Base-by-base conservation (phyloP, 2,113 vertebrate genomes). In the Toxostoma redivivum region DNA sequence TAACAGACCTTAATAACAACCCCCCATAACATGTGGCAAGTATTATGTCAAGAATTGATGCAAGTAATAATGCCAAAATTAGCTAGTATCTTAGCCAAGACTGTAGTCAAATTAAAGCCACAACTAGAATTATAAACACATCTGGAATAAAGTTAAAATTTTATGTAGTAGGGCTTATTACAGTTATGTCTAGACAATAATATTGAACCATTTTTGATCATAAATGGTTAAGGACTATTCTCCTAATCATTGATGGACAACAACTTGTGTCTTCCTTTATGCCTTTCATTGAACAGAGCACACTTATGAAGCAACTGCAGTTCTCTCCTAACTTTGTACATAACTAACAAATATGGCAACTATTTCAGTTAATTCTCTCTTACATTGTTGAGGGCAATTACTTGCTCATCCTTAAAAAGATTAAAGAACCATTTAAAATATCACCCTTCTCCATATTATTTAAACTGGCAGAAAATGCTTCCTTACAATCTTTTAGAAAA, bases 61-160 rank as follows among this genome's bases (percentile, higher is more conserved):
- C 94, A 97, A 98, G 92, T 97, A 97, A 98, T 98, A 98, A 91
- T 97, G 97, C 91, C 97, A 98, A 97, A 98, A 97, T 98, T 97
- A 96, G 96, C 95, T 81, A 98, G 94, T 95, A 96, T 94, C 96
- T 98, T 97, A 98, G 94, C 56, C 72, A 33, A 95, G 81, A 96
- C 73, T 89, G 40, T 92, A 92, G 96, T 97, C 96, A 97, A 97
- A 97, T 95, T 91, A 97, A 98, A 97, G 88, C 58, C 96, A 88
- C 66, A 95, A 97, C 95, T 54, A 96, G 77, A 96, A 96, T 95
- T 97, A 97, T 81, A 95, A 94, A 96, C 72, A 98, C 92, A 98
- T 89, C 80, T 96, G 96, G 97, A 97, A 96, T 94, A 77, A 96
- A 58, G 93, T 95, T 96, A 94, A 88, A 67, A 76, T 96, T 97